Evolutionary conservation across 2,888 invertebrate genomes (phyloP), one percentile per base, ranked within the genome.

Genomic region (Caenorhabditis uteleia): DNA sequence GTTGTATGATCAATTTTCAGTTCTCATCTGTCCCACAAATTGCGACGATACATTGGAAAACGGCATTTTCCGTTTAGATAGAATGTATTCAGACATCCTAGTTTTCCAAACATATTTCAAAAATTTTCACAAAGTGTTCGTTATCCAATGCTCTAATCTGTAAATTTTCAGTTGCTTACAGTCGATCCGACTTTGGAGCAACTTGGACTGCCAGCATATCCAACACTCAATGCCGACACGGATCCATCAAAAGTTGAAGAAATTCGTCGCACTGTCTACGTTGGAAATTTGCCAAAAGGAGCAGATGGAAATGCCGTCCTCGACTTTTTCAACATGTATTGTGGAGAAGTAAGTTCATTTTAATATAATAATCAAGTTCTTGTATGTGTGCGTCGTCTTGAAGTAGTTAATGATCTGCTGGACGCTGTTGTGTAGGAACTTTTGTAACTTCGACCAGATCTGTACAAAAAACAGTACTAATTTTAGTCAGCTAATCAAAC

Each of bases 241-340:
- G 70, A 85, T 83, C 49, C 83, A 72, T 25, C 81, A 64, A 91
- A 91, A 84, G 91, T 81, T 5, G 82, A 99, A 85, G 97, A 98
- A 86, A 93, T 95, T 25, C 88, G 98, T 25, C 88, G 98, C 68
- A 99, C 98, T 0, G 87, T 95, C 8, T 87, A 94, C 53, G 88
- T 94, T 2, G 88, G 91, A 48, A 92, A 94, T 83, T 88, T 93
- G 27, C 77, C 80, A 20, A 82, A 82, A 39, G 78, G 77, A n/a
- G 67, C 69, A 8, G 82, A 84, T 6, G 87, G 91, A 5, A 91
- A 94, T 68, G 91, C 93, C 78, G 85, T 97, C n/a, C 88, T 95
- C 82, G 90, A 91, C 60, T 91, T 91, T 84, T 93, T 97, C 84
- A 88, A 89, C 56, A 68, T 68, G 40, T 75, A 74, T 45, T 74